Percentiles rank a stretch among this genome's conserved stretches.
Evolutionary conservation across 1,140 invertebrate species (phyloP).

Genomic region (Coenobita brevimanus): DNA sequence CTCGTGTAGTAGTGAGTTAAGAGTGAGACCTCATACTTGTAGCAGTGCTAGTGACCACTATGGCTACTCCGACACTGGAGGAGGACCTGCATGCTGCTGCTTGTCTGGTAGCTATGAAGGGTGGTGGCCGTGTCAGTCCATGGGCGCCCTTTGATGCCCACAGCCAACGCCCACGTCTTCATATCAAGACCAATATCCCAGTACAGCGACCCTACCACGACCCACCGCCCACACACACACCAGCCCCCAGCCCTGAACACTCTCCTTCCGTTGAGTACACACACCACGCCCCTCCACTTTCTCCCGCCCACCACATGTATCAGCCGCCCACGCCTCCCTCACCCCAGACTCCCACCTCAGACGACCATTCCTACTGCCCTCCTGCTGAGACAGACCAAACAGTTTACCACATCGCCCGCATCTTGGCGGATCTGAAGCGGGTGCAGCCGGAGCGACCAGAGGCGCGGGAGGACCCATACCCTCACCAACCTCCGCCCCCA

Average conservation of each 20-base stretch:
- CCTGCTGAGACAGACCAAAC: slow-evolving; percentile 71
- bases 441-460: slow-evolving; percentile 77
- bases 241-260: slow-evolving; percentile 57
- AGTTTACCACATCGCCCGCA: slow-evolving; percentile 75
- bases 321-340: slow-evolving; percentile 59
- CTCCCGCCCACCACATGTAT: slow-evolving; percentile 58
- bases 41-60: slow-evolving; percentile 28
- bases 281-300: slow-evolving; percentile 40
- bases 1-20: slow-evolving; percentile 1
- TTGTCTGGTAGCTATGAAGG: slow-evolving; percentile 56
- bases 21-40: background rate
- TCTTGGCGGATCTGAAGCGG: slow-evolving; percentile 78
- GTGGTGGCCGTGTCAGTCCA: slow-evolving; percentile 30
- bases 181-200: slow-evolving; percentile 49
- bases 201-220: slow-evolving; percentile 46
- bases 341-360: slow-evolving; percentile 42
- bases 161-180: slow-evolving; percentile 59
- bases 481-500: background rate
- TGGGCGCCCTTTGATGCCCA: slow-evolving; percentile 51
- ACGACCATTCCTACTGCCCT: slow-evolving; percentile 40
- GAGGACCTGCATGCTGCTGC: slow-evolving; percentile 53
- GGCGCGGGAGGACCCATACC: background rate
- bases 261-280: slow-evolving; percentile 51
- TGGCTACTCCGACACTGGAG: slow-evolving; percentile 47
- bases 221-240: slow-evolving; percentile 57